Base-by-base conservation (phyloP, 2,888 invertebrate genomes). In the Aporophyla lueneburgensis region DNA sequence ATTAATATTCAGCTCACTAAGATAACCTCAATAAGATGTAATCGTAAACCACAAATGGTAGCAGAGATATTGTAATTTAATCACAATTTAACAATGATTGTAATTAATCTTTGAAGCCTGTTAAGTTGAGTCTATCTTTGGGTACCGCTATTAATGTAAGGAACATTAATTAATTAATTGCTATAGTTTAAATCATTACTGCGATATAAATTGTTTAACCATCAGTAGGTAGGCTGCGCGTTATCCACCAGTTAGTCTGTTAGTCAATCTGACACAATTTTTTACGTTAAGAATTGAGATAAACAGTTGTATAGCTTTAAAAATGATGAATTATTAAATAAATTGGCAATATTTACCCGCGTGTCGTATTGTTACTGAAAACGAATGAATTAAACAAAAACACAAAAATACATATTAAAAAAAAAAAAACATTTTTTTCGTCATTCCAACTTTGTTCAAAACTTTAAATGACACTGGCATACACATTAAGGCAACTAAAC, bases 91-190 rank as follows among this genome's bases (percentile, higher is more conserved):
- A 46, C 56, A 56, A 72, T 56, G 19, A 16, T 62, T 51, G 43
- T 63, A 63, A 80, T 80, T 80, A 62, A 73, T 63, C 14, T 6
- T 16, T 9, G 73, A 58, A 80, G 24, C 63, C 24, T 27, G 40
- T 33, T 27, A 27, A 33, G 19, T 19, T 54, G 19, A 27, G 33
- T 7, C 10, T 24, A 21, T 5, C 12, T 68, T 66, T 27, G 40
- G 19, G 19, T 59, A 43, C n/a, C 40, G 14, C 6, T 10, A 16
- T 10, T 58, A 51, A n/a, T 43, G 9, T 43, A 16, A 33, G 4
- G 14, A 33, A n/a, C 9, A 16, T 40, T 51, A 12, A 43, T 40
- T 51, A 12, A 43, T 46, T 7, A 72, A 54, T 72, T 19, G 27
- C 7, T 70, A 10, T 10, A 40, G 33, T 33, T 53, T 5, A 53